phyloP scores from a whole-genome alignment of 2,888 invertebrate species.

The Metopia argyrocephala region DNA sequence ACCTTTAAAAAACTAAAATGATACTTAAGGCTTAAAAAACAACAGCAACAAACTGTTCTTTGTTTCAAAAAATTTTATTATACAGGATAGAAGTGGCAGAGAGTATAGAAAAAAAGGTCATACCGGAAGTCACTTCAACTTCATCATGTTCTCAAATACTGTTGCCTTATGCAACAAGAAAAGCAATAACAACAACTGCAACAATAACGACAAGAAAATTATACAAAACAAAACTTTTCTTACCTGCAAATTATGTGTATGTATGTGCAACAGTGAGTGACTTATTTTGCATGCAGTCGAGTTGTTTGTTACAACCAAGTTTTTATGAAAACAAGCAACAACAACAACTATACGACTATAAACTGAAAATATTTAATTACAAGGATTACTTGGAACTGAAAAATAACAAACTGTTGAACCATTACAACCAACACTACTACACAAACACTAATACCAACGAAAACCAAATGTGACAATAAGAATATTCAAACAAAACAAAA shows the following conservation, averaged over 20 bases:
- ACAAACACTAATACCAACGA: conserved; percentile 1
- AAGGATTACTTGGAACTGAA: conserved; percentile 45
- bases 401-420: not conserved
- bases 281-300: conserved; percentile 54
- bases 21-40: conserved; percentile 24
- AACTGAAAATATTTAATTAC: conserved; percentile 55
- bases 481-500: conserved; percentile 21
- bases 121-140: conserved; percentile 49
- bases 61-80: conserved; percentile 27
- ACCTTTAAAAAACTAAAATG: conserved; percentile 41
- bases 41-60: conserved; percentile 16
- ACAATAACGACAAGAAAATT: not conserved
- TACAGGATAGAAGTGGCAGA: not conserved
- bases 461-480: conserved; percentile 32
- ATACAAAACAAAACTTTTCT: conserved; percentile 36
- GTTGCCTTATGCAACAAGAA: not conserved
- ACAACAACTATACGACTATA: not conserved
- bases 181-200: not conserved
- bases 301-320: conserved; percentile 52
- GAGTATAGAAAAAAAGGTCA: conserved; percentile 27
- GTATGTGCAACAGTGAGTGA: conserved; percentile 41
- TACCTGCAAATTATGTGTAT: conserved; percentile 46
- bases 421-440: conserved; percentile 11
- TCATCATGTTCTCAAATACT: conserved; percentile 35
- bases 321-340: conserved; percentile 42